Conservation (phyloP, 2,113 vertebrate genomes). For the Brachyistius frenatus region DNA sequence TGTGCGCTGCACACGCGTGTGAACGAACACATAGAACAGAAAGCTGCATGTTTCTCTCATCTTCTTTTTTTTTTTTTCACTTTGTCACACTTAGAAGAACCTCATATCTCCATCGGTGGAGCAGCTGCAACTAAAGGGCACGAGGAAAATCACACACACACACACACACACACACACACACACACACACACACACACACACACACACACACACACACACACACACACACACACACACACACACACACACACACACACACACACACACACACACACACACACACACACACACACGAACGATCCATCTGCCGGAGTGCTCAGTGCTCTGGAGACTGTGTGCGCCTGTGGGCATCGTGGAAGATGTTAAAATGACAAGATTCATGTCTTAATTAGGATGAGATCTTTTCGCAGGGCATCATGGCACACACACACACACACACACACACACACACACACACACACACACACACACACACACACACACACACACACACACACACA, state of each 20-base stretch:
- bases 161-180: conserved; percentile 1
- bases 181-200: neutral
- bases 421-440: conserved; percentile 2
- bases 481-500: neutral
- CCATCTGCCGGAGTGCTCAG: conserved; percentile 47
- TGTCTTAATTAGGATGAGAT: conserved; percentile 57
- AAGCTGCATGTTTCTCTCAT: neutral
- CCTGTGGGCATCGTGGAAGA: conserved; percentile 45
- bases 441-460: neutral
- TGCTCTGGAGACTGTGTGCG: conserved; percentile 25
- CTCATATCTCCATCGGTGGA: conserved; percentile 13
- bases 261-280: conserved; percentile 7
- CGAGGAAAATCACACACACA: neutral
- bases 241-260: no score
- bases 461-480: neutral
- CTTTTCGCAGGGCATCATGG: conserved; percentile 18
- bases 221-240: conserved; percentile 22
- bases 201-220: conserved; percentile 9
- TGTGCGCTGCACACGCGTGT: no score
- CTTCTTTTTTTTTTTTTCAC: neutral
- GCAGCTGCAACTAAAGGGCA: conserved; percentile 15
- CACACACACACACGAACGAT: conserved; percentile 18
- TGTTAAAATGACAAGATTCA: conserved; percentile 42
- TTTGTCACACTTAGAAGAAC: neutral
- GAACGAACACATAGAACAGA: no score